These are phyloP conservation scores for Sipunculus nudus DNA, from an alignment of 2,888 invertebrate genomes.

Conservation along the genomic window DNA sequence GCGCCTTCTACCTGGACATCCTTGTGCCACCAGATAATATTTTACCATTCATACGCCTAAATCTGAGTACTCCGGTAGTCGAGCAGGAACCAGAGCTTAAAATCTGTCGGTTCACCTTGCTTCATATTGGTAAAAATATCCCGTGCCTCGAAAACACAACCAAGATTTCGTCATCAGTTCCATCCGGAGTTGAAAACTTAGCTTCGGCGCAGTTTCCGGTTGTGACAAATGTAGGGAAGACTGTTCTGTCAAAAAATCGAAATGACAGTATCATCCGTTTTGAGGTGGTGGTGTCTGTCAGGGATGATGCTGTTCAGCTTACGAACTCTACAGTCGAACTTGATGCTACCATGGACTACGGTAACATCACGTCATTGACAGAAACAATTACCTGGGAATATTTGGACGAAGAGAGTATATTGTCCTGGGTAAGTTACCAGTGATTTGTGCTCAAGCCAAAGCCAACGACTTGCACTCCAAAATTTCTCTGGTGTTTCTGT, in stretches of 20 bases:
- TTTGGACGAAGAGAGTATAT: no score
- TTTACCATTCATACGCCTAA: background rate
- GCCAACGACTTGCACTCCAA: no score
- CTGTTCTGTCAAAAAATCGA: background rate
- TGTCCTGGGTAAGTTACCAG: no score
- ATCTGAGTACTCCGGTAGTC: background rate
- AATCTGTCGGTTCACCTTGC: background rate
- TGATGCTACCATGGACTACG: no score
- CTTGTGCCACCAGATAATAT: background rate
- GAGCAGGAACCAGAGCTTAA: background rate
- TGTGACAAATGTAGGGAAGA: background rate
- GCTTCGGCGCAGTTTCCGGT: no score
- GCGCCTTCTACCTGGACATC: background rate
- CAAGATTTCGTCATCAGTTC: background rate
- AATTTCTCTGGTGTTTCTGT: no score
- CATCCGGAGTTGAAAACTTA: no score
- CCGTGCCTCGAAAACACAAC: background rate
- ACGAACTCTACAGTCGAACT: no score
- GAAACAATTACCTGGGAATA: no score
- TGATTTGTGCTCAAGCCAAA: no score
- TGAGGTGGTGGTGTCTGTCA: background rate
- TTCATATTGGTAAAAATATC: background rate
- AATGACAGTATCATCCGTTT: background rate
- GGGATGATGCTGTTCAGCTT: background rate
- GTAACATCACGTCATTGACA: no score